phyloP scores from a whole-genome alignment of 2,888 invertebrate species.

The Ophion ellenae region DNA sequence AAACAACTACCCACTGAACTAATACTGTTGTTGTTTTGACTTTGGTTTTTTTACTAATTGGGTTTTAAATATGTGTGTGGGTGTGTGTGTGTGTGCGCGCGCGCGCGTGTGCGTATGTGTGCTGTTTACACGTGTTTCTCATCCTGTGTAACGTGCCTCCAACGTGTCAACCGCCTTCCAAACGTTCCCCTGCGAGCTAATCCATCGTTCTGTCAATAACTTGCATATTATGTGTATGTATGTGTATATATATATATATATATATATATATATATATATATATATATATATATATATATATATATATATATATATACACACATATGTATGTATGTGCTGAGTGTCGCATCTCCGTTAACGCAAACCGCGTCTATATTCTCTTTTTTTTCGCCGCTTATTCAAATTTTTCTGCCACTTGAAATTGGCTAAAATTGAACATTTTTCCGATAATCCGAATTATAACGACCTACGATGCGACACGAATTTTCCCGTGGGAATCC shows the following conservation, averaged over 20 bases:
- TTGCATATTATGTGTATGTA: slow-evolving; percentile 50
- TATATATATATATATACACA: slow-evolving; percentile 59
- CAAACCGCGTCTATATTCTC: slow-evolving; percentile 30
- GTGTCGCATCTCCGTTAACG: slow-evolving; percentile 65
- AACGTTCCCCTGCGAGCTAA: background rate
- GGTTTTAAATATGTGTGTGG: background rate
- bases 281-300: slow-evolving; percentile 62
- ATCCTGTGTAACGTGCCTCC: slow-evolving; percentile 53
- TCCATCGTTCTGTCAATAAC: slow-evolving; percentile 27
- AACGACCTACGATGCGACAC: no score
- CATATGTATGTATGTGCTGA: slow-evolving; percentile 64
- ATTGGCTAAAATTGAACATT: background rate
- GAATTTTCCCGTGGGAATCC: no score
- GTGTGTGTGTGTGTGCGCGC: no score
- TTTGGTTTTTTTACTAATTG: slow-evolving; percentile 45
- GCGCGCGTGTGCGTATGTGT: background rate
- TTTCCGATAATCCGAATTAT: background rate
- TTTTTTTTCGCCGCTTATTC: background rate
- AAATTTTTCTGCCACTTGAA: background rate
- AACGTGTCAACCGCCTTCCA: slow-evolving; percentile 25
- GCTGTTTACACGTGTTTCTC: slow-evolving; percentile 34
- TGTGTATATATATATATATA: slow-evolving; percentile 61
- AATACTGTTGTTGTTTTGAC: slow-evolving; percentile 55
- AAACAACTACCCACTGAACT: slow-evolving; percentile 53
- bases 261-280: slow-evolving; percentile 51